Evolutionary conservation across 2,797 vertebrate genomes (phyloP), one percentile per base, ranked within the genome.

Genomic region (Parambassis ranga): DNA sequence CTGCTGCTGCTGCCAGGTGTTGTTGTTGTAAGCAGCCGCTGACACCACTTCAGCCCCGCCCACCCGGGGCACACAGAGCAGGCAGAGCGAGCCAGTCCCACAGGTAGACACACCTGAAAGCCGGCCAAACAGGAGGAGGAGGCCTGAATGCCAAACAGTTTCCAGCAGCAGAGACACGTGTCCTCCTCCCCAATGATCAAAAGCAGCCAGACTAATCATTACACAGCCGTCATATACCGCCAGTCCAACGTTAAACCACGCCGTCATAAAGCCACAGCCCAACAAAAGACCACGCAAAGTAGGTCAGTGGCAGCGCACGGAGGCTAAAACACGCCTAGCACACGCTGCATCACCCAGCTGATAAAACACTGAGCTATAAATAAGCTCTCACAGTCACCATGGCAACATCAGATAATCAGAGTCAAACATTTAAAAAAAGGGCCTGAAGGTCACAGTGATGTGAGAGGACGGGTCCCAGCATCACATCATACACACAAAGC

Each of bases 71-170:
- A 7, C 37, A 35, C 27, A 19, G 36, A 71, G 65, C 81, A 51
- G 56, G 58, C 71, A 55, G 44, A 64, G 56, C 4, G 24, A 79
- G 77, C 69, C 69, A 61, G 82, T 82, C 82, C 51, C 82, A 64
- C 84, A 85, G 82, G 84, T 85, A 70, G 77, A 77, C 84, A 85
- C 84, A 75, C 84, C 84, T 84, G 67, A 67, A 65, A 77, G 68
- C 63, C 28, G 10, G 69, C 61, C 67, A 18, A 74, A 69, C 77
- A 53, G 49, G 71, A 75, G 77, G 46, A 53, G 49, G 71, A 75
- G 77, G 46, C 32, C 3, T 15, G 7, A 19, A 1, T 4, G 16
- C 4, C n/a, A n/a, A n/a, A n/a, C n/a, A n/a, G n/a, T n/a, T n/a
- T n/a, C n/a, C n/a, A n/a, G n/a, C n/a, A n/a, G n/a, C n/a, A n/a